Percentiles rank a stretch among this genome's conserved stretches.
These are phyloP conservation scores for Drosophila navojoa DNA, from an alignment of 1,140 invertebrate species.

Conservation along the genomic window DNA sequence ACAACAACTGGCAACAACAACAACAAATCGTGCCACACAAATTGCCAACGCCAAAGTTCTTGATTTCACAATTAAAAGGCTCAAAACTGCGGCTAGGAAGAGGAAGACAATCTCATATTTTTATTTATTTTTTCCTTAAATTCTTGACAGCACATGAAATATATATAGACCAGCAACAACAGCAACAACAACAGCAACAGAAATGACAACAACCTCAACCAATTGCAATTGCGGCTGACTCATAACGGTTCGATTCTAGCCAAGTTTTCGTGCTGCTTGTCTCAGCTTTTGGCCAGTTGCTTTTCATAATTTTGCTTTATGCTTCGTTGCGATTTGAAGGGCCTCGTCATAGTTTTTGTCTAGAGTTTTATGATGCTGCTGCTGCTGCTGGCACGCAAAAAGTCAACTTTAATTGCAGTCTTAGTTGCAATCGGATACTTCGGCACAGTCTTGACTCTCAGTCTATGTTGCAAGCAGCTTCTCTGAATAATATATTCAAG, in stretches of 20 bases:
- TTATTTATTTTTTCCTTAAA: constrained; percentile 45
- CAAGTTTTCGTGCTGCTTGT: constrained; percentile 19
- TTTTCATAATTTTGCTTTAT: constrained; percentile 61
- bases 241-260: constrained; percentile 60
- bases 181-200: constrained; percentile 1
- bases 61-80: constrained; percentile 76
- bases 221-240: constrained; percentile 53
- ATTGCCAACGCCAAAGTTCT: constrained; percentile 54
- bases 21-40: constrained; percentile 57
- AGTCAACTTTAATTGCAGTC: constrained; percentile 78
- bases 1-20: constrained; percentile 15
- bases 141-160: constrained; percentile 68
- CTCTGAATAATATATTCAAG: constrained; percentile 11
- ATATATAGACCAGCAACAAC: constrained; percentile 22
- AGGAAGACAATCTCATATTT: constrained; percentile 49
- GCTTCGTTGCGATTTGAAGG: constrained; percentile 75
- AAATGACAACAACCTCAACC: constrained; percentile 14
- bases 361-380: constrained; percentile 19
- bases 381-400: constrained; percentile 38
- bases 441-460: background rate
- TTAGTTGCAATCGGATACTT: constrained; percentile 39
- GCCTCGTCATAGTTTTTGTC: constrained; percentile 67
- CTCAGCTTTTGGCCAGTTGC: constrained; percentile 44
- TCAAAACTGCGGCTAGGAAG: constrained; percentile 43
- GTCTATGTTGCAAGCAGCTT: constrained; percentile 31